These are phyloP conservation scores for Catostomus latipinnis DNA, from an alignment of 2,797 vertebrate genomes.

Conservation along the genomic window DNA sequence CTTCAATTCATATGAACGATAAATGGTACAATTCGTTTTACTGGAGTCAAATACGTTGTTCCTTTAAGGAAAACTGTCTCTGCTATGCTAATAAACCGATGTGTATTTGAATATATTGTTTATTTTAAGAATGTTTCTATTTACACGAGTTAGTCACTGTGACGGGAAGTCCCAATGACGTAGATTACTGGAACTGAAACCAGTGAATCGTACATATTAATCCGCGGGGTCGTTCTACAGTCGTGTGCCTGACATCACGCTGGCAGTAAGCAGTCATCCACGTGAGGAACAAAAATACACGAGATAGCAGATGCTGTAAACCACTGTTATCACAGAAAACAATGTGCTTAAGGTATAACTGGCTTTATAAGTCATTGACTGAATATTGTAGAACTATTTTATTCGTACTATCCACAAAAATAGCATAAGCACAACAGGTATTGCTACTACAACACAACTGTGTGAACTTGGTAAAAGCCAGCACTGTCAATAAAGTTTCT, in stretches of 20 bases:
- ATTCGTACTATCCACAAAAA: not conserved
- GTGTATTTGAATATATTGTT: not conserved
- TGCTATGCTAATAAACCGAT: not conserved
- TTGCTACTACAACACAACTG: not conserved
- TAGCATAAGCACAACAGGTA: constrained; percentile 2
- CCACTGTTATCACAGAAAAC: not conserved
- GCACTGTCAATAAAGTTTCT: too few species aligned
- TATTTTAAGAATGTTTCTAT: not conserved
- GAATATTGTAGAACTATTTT: not conserved
- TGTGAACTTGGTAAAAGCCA: too few species aligned
- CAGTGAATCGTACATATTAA: constrained; percentile 45
- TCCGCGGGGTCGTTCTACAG: constrained; percentile 18
- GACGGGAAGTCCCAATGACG: constrained; percentile 63
- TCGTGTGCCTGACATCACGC: not conserved
- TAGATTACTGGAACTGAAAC: constrained; percentile 73
- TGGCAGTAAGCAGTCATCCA: too few species aligned
- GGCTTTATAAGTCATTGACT: not conserved
- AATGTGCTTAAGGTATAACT: not conserved
- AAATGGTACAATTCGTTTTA: not conserved
- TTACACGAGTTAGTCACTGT: not conserved
- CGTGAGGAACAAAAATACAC: too few species aligned
- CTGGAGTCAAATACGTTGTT: not conserved
- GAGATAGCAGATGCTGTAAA: too few species aligned
- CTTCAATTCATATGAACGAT: not conserved
- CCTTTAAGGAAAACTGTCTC: not conserved